Conservation (phyloP, 2,797 vertebrate genomes). For the Loris lydekkerianus region DNA sequence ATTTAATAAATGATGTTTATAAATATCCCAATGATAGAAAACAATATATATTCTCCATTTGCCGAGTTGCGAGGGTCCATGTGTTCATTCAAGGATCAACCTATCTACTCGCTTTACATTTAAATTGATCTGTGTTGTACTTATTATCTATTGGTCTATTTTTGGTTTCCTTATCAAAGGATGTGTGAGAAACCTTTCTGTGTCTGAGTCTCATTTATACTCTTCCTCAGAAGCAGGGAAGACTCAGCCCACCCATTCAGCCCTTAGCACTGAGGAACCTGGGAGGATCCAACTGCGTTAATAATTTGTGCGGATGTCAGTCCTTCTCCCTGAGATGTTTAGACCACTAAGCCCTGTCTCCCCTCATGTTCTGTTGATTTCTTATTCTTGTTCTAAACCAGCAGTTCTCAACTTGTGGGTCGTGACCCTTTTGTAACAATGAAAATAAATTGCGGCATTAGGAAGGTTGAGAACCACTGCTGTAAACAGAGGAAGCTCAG, state of each 20-base stretch:
- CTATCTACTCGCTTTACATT: background rate
- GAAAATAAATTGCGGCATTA: too few species aligned
- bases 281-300: background rate
- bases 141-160: background rate
- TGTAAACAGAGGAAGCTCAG: background rate
- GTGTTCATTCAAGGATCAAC: background rate
- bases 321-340: background rate
- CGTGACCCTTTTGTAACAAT: too few species aligned
- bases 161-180: background rate
- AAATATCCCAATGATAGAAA: background rate
- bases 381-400: background rate
- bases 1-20: background rate
- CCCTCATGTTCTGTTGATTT: background rate
- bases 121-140: background rate
- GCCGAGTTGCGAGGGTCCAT: background rate
- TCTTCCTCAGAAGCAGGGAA: background rate
- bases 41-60: background rate
- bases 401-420: too few species aligned
- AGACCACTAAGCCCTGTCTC: background rate
- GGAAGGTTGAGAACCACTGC: too few species aligned
- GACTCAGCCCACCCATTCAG: background rate
- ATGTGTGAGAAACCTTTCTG: background rate
- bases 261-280: background rate
- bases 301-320: background rate
- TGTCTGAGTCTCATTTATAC: background rate